phyloP scores from a whole-genome alignment of 1,140 invertebrate species.

The Trissolcus basalis region DNA sequence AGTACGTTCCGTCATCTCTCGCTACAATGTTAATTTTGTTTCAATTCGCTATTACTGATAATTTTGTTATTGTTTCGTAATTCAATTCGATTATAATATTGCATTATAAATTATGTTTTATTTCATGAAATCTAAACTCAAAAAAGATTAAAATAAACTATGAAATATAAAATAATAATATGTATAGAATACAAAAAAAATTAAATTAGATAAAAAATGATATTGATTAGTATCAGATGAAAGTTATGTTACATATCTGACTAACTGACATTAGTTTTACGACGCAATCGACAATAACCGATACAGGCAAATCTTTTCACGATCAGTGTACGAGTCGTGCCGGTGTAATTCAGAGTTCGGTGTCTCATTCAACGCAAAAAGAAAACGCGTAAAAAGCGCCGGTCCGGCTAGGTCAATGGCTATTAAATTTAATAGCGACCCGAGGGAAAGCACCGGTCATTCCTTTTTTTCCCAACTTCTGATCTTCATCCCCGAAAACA shows the following conservation, averaged over 20 bases:
- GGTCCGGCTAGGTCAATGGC: conserved; percentile 26
- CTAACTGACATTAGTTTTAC: conserved; percentile 23
- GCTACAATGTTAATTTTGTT: conserved; percentile 18
- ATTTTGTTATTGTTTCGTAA: no score
- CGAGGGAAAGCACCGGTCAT: conserved; percentile 42
- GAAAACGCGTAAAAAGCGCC: conserved; percentile 42
- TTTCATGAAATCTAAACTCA: no score
- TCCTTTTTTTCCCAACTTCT: conserved; percentile 37
- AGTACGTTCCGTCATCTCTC: conserved; percentile 7
- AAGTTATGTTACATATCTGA: background rate
- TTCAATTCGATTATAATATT: conserved; percentile 5
- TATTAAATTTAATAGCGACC: conserved; percentile 61
- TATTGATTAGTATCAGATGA: background rate
- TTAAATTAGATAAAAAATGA: background rate
- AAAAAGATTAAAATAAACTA: no score
- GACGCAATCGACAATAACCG: conserved; percentile 40
- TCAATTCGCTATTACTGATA: conserved; percentile 14
- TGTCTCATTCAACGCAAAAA: conserved; percentile 30
- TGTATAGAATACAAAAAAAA: background rate
- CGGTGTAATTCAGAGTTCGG: background rate
- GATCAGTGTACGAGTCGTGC: conserved; percentile 12
- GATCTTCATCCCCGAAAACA: conserved; percentile 48
- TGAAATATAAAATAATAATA: no score
- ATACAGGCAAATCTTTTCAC: conserved; percentile 32
- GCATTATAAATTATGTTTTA: no score